phyloP scores from a whole-genome alignment of 2,888 invertebrate genomes.

The Agrilus cyanescens region DNA sequence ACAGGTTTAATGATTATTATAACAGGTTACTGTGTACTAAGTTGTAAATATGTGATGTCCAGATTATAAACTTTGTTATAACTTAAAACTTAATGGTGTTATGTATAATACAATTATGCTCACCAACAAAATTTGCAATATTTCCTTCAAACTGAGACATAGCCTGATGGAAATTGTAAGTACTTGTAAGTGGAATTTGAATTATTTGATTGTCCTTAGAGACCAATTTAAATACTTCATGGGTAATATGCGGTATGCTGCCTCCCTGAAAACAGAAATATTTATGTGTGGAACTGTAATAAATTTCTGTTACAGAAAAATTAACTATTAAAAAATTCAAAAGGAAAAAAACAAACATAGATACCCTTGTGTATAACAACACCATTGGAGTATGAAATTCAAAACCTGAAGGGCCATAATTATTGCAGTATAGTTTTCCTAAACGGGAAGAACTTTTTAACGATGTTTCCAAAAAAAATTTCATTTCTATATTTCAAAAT shows the following conservation, averaged over 20 bases:
- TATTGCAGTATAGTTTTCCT: slow-evolving; percentile 46
- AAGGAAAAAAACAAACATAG: slow-evolving; percentile 1
- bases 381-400: slow-evolving; percentile 62
- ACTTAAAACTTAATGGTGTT: background rate
- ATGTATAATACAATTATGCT: background rate
- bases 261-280: slow-evolving; percentile 52
- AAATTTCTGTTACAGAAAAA: slow-evolving; percentile 2
- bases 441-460: slow-evolving; percentile 51
- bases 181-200: slow-evolving; percentile 60
- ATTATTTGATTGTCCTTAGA: slow-evolving; percentile 49
- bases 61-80: background rate
- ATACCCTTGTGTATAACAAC: slow-evolving; percentile 63
- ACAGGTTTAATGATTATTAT: too few relatives aligned
- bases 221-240: slow-evolving; percentile 59
- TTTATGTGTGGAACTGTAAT: background rate
- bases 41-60: background rate
- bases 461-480: slow-evolving; percentile 52
- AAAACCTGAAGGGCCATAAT: slow-evolving; percentile 43
- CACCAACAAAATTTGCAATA: slow-evolving; percentile 53
- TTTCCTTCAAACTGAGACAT: slow-evolving; percentile 51
- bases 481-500: slow-evolving; percentile 41
- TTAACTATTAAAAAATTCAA: slow-evolving; percentile 1
- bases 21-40: background rate
- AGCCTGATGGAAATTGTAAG: slow-evolving; percentile 49
- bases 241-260: slow-evolving; percentile 69